These are phyloP conservation scores for Zootermopsis nevadensis DNA, from an alignment of 2,888 invertebrate species.

Conservation along the genomic window DNA sequence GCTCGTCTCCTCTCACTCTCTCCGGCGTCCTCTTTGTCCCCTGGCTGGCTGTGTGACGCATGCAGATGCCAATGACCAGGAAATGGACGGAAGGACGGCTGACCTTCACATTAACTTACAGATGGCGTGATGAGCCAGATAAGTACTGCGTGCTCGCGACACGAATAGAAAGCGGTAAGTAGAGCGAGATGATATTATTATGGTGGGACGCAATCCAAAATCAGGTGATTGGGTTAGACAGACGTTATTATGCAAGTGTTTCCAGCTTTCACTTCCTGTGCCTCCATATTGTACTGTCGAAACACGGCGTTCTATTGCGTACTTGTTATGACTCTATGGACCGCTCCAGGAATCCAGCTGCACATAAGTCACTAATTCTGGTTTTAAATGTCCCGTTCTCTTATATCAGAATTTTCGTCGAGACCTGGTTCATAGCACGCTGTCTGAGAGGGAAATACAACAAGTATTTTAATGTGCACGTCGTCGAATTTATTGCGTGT, in stretches of 20 bases:
- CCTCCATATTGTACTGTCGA: no score
- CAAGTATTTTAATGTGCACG: no score
- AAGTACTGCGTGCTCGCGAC: background rate
- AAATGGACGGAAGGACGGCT: constrained; percentile 46
- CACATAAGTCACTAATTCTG: no score
- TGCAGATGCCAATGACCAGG: constrained; percentile 54
- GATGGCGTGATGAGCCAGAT: constrained; percentile 34
- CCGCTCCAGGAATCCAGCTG: no score
- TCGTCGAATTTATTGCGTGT: no score
- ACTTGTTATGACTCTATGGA: no score
- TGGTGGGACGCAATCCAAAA: background rate
- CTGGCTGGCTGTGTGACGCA: constrained; percentile 48
- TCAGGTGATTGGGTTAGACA: constrained; percentile 29
- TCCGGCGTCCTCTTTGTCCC: constrained; percentile 58
- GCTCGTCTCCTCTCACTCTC: constrained; percentile 11
- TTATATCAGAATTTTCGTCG: no score
- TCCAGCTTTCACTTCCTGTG: background rate
- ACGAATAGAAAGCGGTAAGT: constrained; percentile 25
- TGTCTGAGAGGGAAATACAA: no score
- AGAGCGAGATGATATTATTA: background rate
- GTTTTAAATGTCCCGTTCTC: no score
- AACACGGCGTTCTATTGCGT: no score
- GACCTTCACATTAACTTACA: constrained; percentile 49
- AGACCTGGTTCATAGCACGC: no score
- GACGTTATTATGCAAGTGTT: background rate